phyloP scores from a whole-genome alignment of 2,113 vertebrate genomes.

The Rhipidura dahli region DNA sequence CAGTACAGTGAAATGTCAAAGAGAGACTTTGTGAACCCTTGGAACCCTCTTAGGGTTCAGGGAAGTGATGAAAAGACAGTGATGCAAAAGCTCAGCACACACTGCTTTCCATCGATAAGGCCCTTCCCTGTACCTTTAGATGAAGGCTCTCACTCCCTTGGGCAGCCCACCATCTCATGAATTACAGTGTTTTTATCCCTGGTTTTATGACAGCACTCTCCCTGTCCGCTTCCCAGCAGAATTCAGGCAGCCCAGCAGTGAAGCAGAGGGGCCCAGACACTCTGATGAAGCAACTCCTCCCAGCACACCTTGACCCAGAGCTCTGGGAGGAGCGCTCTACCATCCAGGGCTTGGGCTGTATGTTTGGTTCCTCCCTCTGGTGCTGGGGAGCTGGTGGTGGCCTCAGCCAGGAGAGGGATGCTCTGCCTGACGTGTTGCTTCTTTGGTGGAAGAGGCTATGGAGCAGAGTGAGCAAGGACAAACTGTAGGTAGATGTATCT shows the following conservation, averaged over 20 bases:
- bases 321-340: not conserved
- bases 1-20: not conserved
- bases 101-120: not conserved
- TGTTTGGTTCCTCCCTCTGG: not conserved
- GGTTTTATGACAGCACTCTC: not conserved
- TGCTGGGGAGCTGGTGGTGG: not conserved
- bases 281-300: not conserved
- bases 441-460: not conserved
- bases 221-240: not conserved
- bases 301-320: not conserved
- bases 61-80: not conserved
- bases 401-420: rapidly evolving
- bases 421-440: not conserved
- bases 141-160: not conserved
- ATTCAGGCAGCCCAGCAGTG: not conserved
- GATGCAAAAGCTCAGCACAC: not conserved
- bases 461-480: rapidly evolving
- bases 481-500: not conserved
- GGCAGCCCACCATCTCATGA: not conserved
- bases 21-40: not conserved
- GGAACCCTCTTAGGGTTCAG: not conserved
- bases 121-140: not conserved
- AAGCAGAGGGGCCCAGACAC: not conserved
- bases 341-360: not conserved
- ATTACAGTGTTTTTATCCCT: not conserved